A percentile compares a stretch with the other conserved stretches of the same genome.
These are phyloP conservation scores for Antedon bifida DNA, from an alignment of 35 echinoderm and acorn worm genomes.

Conservation along the genomic window DNA sequence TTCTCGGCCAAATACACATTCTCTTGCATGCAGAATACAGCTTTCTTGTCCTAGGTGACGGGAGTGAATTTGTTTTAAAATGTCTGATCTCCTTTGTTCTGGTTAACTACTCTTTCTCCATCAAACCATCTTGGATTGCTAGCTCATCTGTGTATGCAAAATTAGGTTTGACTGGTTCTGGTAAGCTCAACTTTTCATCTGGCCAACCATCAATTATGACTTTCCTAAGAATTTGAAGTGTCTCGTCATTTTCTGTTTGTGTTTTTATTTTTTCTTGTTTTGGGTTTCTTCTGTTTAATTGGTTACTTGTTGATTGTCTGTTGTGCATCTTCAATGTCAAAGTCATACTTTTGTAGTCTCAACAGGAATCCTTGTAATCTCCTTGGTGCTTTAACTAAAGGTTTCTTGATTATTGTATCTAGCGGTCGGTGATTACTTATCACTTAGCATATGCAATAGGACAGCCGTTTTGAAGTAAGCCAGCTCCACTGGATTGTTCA, in stretches of 20 bases:
- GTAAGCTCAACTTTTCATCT: neutral
- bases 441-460: slow-evolving; percentile 12
- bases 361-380: neutral
- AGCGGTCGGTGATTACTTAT: neutral
- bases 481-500: slow-evolving; percentile 14
- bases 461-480: neutral
- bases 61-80: too few relatives aligned
- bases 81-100: too few relatives aligned
- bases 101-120: too few relatives aligned
- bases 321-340: neutral
- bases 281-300: neutral
- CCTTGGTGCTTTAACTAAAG: neutral
- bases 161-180: neutral
- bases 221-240: neutral
- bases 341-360: neutral
- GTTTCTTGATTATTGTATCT: neutral
- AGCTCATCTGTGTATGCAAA: neutral
- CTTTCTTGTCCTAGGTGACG: too few relatives aligned
- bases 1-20: neutral
- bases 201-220: neutral
- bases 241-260: neutral
- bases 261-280: neutral
- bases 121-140: neutral
- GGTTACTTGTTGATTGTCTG: too few relatives aligned
- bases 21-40: too few relatives aligned